phyloP scores from a whole-genome alignment of 2,113 vertebrate genomes.

The Cheilinus undulatus region DNA sequence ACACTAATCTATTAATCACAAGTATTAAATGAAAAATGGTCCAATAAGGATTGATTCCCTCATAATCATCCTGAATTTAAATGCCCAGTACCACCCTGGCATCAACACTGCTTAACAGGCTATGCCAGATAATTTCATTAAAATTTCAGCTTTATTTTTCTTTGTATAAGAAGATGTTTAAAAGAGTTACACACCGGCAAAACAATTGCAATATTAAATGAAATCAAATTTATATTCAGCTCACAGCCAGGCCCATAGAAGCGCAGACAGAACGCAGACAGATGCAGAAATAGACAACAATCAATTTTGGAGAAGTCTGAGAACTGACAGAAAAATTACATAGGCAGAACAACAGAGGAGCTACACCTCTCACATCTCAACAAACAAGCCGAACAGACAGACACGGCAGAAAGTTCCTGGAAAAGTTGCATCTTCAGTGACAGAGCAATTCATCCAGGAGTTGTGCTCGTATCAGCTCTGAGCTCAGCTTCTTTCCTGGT shows the following conservation, averaged over 20 bases:
- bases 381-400: neutral
- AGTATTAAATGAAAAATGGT: no score
- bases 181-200: neutral
- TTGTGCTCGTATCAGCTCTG: neutral
- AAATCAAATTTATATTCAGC: neutral
- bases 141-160: neutral
- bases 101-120: no score
- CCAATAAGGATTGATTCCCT: no score
- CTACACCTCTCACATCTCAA: neutral
- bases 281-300: slow-evolving; percentile 10
- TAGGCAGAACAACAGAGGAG: neutral
- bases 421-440: slow-evolving; percentile 2
- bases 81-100: no score
- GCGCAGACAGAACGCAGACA: neutral
- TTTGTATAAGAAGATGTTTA: neutral
- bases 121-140: neutral
- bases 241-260: no score
- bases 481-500: neutral
- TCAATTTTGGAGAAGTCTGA: slow-evolving; percentile 2
- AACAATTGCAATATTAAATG: neutral
- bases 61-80: no score
- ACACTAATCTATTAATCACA: no score
- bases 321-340: slow-evolving; percentile 5
- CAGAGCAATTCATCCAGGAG: neutral
- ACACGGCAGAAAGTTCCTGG: neutral